Conservation (phyloP, 1,140 invertebrate species). For the Sycobia sp. region DNA sequence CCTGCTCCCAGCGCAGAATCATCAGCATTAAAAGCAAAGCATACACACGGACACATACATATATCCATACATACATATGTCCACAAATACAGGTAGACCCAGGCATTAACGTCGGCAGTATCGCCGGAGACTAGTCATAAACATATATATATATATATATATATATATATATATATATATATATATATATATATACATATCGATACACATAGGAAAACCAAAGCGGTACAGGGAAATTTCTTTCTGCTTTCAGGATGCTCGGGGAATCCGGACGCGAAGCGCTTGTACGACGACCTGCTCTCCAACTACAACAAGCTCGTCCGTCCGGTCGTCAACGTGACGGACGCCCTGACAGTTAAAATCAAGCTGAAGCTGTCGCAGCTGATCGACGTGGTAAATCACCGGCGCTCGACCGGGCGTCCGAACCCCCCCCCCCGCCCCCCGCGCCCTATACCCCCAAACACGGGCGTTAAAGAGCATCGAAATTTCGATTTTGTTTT, state of each 20-base stretch:
- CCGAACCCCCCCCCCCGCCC: too few relatives aligned
- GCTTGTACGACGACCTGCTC: conserved; percentile 88
- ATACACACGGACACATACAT: too few relatives aligned
- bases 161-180: too few relatives aligned
- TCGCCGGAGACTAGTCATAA: too few relatives aligned
- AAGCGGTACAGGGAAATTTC: too few relatives aligned
- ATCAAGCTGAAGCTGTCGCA: conserved; percentile 94
- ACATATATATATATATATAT: too few relatives aligned
- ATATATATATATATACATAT: not conserved
- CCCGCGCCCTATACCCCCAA: not conserved
- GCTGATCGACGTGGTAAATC: conserved; percentile 91
- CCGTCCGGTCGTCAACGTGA: conserved; percentile 89
- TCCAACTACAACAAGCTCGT: conserved; percentile 95
- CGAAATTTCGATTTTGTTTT: too few relatives aligned
- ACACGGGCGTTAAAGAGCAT: not conserved
- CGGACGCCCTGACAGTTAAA: conserved; percentile 88
- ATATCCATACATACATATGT: too few relatives aligned
- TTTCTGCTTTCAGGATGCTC: conserved; percentile 68
- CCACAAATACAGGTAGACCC: too few relatives aligned
- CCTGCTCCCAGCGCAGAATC: too few relatives aligned
- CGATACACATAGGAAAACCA: not conserved
- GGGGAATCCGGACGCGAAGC: conserved; percentile 87
- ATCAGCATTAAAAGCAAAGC: too few relatives aligned
- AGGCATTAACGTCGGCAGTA: too few relatives aligned
- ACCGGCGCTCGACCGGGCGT: not conserved